A percentile compares a stretch with the other conserved stretches of the same genome.
phyloP scores from a whole-genome alignment of 2,797 vertebrate genomes.

The Apogon talboti region DNA sequence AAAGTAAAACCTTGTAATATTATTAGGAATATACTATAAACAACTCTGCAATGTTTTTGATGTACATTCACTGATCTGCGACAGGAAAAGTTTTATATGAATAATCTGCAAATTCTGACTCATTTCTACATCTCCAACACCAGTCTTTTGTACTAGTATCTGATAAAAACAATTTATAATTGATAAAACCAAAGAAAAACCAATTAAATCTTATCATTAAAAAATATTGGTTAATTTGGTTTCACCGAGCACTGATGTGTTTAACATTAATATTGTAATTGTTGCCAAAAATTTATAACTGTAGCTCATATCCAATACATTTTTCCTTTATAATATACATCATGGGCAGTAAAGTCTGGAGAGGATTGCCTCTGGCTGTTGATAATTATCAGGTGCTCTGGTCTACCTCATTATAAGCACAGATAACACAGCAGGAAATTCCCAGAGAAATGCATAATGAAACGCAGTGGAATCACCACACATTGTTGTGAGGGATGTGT shows the following conservation, averaged over 20 bases:
- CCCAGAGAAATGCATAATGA: slow-evolving; percentile 24
- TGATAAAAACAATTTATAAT: background rate
- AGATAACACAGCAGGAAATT: slow-evolving; percentile 55
- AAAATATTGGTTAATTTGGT: background rate
- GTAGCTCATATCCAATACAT: slow-evolving; percentile 8
- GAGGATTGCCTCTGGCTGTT: slow-evolving; percentile 53
- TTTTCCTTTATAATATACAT: slow-evolving; percentile 28
- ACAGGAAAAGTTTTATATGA: too few relatives aligned
- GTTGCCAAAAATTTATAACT: slow-evolving; percentile 7
- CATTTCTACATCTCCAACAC: too few relatives aligned
- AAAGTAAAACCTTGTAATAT: background rate
- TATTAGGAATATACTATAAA: background rate
- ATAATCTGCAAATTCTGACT: too few relatives aligned
- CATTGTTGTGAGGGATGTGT: slow-evolving; percentile 18
- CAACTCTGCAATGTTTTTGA: too few relatives aligned
- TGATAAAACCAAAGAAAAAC: slow-evolving; percentile 12
- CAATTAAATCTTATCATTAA: background rate
- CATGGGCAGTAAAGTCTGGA: slow-evolving; percentile 31
- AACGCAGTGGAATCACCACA: slow-evolving; percentile 13
- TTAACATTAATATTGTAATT: background rate
- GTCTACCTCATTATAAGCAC: slow-evolving; percentile 24
- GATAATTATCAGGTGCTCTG: slow-evolving; percentile 44
- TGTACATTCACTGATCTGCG: too few relatives aligned
- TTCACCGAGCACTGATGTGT: slow-evolving; percentile 11
- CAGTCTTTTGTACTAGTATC: too few relatives aligned